These are phyloP conservation scores for Sylvia borin DNA, from an alignment of 2,797 vertebrate genomes.

Conservation along the genomic window DNA sequence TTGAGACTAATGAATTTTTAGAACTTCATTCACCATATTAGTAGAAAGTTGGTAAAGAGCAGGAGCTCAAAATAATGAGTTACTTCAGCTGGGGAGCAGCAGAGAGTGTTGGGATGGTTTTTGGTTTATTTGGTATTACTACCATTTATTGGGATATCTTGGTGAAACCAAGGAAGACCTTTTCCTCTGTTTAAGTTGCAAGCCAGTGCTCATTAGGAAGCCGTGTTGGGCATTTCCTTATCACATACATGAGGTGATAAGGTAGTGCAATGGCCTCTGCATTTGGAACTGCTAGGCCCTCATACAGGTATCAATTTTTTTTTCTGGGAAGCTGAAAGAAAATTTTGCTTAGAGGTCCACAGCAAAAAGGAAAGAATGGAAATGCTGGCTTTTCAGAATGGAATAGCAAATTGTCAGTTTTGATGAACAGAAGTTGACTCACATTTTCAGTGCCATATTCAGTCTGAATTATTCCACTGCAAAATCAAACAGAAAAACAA, in stretches of 20 bases:
- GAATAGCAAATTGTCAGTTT: neutral
- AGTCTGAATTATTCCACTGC: neutral
- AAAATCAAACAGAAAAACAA: neutral
- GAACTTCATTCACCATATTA: neutral
- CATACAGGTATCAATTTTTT: neutral
- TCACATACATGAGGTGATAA: neutral
- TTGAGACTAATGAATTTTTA: neutral
- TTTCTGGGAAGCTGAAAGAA: neutral
- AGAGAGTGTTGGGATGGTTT: neutral
- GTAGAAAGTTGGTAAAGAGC: neutral
- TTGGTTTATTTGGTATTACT: neutral
- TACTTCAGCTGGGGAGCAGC: neutral
- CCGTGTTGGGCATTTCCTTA: fast-evolving
- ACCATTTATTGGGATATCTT: neutral
- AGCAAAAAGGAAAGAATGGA: neutral
- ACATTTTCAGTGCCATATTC: neutral
- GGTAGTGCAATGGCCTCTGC: neutral
- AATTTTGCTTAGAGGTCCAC: neutral
- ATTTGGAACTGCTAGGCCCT: neutral
- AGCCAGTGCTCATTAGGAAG: neutral
- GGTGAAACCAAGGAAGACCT: neutral
- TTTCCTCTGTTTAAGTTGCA: neutral
- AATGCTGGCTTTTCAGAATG: neutral
- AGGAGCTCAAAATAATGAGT: neutral
- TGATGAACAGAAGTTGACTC: neutral